Evolutionary conservation across 2,888 invertebrate genomes (phyloP).

Genomic region (Xestia c-nigrum): DNA sequence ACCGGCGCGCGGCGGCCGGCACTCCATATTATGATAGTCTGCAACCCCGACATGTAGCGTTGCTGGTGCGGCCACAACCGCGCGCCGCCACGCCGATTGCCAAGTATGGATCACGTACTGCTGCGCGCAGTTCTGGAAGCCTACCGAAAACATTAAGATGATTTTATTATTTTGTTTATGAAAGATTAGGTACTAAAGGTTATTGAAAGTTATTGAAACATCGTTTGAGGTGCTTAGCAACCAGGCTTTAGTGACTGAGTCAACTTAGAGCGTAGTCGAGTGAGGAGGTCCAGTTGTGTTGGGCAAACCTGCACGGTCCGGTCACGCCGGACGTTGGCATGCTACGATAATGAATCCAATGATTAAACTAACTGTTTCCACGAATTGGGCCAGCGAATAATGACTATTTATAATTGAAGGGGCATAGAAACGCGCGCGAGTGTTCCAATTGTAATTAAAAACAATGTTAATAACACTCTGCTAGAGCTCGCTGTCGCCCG

Average conservation of each 20-base stretch:
- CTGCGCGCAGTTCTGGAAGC: background rate
- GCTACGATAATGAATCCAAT: background rate
- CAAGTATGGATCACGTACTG: background rate
- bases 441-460: background rate
- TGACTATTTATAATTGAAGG: background rate
- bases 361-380: background rate
- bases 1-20: too few relatives aligned
- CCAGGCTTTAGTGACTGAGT: background rate
- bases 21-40: background rate
- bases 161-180: background rate
- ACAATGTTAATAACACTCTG: background rate
- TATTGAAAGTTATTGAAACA: too few relatives aligned
- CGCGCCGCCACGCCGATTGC: too few relatives aligned
- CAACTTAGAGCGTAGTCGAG: background rate
- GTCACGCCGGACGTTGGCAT: background rate
- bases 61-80: background rate
- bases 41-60: background rate
- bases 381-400: background rate
- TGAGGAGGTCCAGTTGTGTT: background rate
- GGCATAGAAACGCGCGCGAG: background rate
- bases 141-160: background rate
- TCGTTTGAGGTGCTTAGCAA: background rate
- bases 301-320: background rate
- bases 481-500: background rate
- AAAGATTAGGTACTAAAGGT: too few relatives aligned